Evolutionary conservation across 2,888 invertebrate genomes (phyloP).

Genomic region (Drosophila siamana): DNA sequence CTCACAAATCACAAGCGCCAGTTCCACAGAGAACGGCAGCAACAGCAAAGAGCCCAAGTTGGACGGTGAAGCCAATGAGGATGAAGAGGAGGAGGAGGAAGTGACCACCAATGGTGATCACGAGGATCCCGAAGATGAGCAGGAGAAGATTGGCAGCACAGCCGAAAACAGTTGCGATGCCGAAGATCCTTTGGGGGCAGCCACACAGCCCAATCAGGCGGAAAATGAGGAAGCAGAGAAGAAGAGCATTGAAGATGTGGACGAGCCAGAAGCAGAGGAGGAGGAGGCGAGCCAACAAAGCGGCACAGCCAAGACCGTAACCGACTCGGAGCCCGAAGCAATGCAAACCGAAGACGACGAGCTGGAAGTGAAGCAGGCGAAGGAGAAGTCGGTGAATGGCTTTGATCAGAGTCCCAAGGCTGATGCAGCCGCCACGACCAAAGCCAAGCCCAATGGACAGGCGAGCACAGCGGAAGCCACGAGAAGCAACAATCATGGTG

Average conservation of each 20-base stretch:
- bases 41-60: constrained; percentile 53
- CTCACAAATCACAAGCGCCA: constrained; percentile 83
- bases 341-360: constrained; percentile 44
- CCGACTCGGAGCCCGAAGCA: constrained; percentile 52
- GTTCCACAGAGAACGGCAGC: constrained; percentile 77
- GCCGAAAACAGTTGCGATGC: constrained; percentile 74
- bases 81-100: constrained; percentile 67
- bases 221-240: constrained; percentile 24
- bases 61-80: constrained; percentile 60
- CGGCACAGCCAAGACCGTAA: constrained; percentile 55
- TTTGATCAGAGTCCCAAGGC: constrained; percentile 52
- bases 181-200: constrained; percentile 74
- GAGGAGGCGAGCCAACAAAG: constrained; percentile 63
- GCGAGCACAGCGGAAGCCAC: constrained; percentile 49
- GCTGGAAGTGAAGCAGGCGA: constrained; percentile 37
- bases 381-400: constrained; percentile 60
- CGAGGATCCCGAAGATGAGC: constrained; percentile 68
- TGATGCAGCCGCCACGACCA: constrained; percentile 30
- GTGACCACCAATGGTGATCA: constrained; percentile 73
- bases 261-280: constrained; percentile 18
- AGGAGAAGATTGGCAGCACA: constrained; percentile 73
- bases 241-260: constrained; percentile 24
- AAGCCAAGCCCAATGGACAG: constrained; percentile 64
- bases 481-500: constrained; percentile 32
- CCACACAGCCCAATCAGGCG: constrained; percentile 20